These are phyloP conservation scores for Poecile montanus DNA, from an alignment of 2,797 vertebrate species.

Conservation along the genomic window DNA sequence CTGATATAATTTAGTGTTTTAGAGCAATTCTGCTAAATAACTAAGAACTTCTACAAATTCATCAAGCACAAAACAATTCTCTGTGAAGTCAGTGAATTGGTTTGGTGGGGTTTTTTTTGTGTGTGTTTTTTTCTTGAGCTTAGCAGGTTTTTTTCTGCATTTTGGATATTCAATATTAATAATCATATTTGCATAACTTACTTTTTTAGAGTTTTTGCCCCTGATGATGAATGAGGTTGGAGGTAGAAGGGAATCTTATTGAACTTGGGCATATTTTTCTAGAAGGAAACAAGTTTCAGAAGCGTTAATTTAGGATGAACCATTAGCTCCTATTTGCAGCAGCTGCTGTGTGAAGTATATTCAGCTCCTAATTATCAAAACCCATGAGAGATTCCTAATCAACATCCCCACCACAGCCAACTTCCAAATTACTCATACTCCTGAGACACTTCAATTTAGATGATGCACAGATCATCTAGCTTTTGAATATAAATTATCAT, in stretches of 20 bases:
- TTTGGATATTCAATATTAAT: background rate
- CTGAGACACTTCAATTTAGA: conserved; percentile 19
- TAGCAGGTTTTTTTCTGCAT: background rate
- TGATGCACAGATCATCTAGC: background rate
- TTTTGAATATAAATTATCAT: conserved; percentile 4
- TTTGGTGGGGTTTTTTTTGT: background rate
- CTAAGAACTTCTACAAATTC: background rate
- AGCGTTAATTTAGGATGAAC: background rate
- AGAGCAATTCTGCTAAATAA: background rate
- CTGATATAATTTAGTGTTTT: background rate
- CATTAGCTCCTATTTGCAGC: background rate
- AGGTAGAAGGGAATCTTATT: conserved; percentile 99
- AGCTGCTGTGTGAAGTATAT: conserved; percentile 16
- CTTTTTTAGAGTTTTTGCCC: conserved; percentile 99
- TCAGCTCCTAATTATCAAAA: conserved; percentile 41
- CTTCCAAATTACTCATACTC: conserved; percentile 4
- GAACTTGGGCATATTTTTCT: conserved; percentile 99
- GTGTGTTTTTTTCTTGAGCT: background rate
- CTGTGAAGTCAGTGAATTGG: background rate
- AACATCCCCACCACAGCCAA: background rate
- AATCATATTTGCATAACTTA: conserved; percentile 74
- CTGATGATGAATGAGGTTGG: conserved; percentile 98
- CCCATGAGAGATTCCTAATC: conserved; percentile 8
- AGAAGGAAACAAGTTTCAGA: conserved; percentile 61
- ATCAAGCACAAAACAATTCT: background rate